Percentiles rank a stretch among this genome's conserved stretches.
Conservation (phyloP, 2,113 vertebrate species). For the Tinamus guttatus region DNA sequence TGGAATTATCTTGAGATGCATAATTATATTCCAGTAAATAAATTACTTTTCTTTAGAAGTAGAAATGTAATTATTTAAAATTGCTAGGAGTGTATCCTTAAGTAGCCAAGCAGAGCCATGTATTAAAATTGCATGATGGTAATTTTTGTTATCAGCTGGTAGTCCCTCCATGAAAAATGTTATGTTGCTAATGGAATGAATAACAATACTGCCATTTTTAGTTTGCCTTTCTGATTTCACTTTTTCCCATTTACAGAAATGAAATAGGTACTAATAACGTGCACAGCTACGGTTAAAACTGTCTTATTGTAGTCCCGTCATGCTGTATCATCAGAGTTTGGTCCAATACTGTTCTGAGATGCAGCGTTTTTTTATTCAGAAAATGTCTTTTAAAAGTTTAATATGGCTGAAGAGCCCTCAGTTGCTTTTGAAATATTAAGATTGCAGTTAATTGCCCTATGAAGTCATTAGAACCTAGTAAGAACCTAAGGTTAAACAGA, state of each 20-base stretch:
- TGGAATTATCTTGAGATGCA: not conserved
- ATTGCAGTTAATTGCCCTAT: not conserved
- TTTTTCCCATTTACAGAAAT: not conserved
- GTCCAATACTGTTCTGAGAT: not conserved
- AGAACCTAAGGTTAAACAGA: not conserved
- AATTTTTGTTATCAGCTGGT: slow-evolving; percentile 22
- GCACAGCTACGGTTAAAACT: not conserved
- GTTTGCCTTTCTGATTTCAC: slow-evolving; percentile 5
- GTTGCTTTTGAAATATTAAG: not conserved
- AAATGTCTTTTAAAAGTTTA: not conserved
- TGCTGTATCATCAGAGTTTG: not conserved
- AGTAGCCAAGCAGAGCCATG: not conserved
- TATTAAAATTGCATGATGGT: slow-evolving; percentile 63
- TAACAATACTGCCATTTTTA: not conserved
- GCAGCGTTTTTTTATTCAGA: not conserved
- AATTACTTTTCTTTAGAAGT: slow-evolving; percentile 31
- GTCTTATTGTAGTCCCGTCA: not conserved
- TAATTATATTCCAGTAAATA: not conserved
- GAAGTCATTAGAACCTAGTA: slow-evolving; percentile 2
- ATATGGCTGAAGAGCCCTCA: not conserved
- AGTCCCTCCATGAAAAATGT: slow-evolving; percentile 15
- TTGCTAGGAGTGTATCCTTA: not conserved
- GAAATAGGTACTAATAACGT: not conserved
- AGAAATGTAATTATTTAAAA: slow-evolving; percentile 32
- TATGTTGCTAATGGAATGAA: slow-evolving; percentile 27